phyloP scores from a whole-genome alignment of 2,888 invertebrate genomes.

The Andrena haemorrhoa region DNA sequence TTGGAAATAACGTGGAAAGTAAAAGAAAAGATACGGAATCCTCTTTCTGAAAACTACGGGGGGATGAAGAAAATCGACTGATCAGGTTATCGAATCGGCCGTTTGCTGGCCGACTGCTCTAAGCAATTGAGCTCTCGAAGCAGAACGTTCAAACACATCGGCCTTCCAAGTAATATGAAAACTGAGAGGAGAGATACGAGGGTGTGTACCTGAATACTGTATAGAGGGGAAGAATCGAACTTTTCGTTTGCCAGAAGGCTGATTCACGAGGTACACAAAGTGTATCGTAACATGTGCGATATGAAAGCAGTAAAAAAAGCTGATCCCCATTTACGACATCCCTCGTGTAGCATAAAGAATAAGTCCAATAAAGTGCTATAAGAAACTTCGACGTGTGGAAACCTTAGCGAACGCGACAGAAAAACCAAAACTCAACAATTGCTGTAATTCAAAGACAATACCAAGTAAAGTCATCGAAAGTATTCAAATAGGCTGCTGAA shows the following conservation, averaged over 20 bases:
- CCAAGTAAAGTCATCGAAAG: no score
- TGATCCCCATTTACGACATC: background rate
- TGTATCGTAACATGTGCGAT: background rate
- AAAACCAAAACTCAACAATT: no score
- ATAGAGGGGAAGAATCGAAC: background rate
- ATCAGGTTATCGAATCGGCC: background rate
- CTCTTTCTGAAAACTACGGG: background rate
- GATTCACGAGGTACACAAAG: background rate
- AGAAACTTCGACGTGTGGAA: background rate
- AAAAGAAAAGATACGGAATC: background rate
- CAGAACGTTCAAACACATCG: no score
- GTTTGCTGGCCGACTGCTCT: background rate
- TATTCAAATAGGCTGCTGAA: background rate
- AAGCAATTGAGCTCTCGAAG: no score
- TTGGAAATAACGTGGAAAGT: no score
- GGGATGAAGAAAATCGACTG: background rate
- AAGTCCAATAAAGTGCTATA: background rate
- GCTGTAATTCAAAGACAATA: no score
- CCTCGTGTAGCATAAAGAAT: background rate
- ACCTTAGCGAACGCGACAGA: background rate
- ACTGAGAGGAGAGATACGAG: no score
- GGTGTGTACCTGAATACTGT: no score
- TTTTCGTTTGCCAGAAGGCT: background rate
- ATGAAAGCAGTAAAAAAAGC: background rate
- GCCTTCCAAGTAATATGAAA: no score